A percentile compares a stretch with the other conserved stretches of the same genome.
Evolutionary conservation across 2,113 vertebrate species (phyloP).

Genomic region (Aleadryas rufinucha): DNA sequence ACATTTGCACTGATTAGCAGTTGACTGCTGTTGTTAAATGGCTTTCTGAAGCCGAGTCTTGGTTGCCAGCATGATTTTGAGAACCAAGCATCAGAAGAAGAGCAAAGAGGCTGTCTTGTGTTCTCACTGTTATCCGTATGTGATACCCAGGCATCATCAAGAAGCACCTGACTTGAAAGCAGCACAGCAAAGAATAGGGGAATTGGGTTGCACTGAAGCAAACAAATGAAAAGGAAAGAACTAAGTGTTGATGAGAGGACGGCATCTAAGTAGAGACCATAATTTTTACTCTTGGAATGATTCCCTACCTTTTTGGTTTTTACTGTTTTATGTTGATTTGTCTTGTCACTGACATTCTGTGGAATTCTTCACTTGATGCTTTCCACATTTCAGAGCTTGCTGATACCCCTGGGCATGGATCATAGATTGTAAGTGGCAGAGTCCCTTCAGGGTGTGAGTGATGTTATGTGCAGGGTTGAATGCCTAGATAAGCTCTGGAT

Average conservation of each 20-base stretch:
- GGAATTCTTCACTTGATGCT: not conserved
- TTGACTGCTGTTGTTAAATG: not conserved
- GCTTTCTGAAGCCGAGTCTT: not conserved
- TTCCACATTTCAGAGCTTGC: not conserved
- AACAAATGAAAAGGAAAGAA: not conserved
- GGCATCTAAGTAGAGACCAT: not conserved
- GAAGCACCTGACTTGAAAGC: not conserved
- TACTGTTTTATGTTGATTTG: not conserved
- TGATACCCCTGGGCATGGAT: not conserved
- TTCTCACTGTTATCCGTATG: not conserved
- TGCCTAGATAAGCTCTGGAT: not conserved
- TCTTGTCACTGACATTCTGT: not conserved
- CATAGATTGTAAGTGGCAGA: not conserved
- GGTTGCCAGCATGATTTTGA: not conserved
- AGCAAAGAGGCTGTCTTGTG: not conserved
- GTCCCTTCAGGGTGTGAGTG: not conserved
- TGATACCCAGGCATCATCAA: not conserved
- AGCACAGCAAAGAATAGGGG: not conserved
- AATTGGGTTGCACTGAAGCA: not conserved
- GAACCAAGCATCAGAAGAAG: not conserved
- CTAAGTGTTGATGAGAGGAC: not conserved
- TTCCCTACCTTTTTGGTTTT: not conserved
- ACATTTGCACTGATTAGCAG: not conserved
- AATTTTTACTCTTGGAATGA: not conserved
- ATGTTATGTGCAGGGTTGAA: not conserved